phyloP scores from a whole-genome alignment of 2,113 vertebrate species.

The Ciconia stormi region DNA sequence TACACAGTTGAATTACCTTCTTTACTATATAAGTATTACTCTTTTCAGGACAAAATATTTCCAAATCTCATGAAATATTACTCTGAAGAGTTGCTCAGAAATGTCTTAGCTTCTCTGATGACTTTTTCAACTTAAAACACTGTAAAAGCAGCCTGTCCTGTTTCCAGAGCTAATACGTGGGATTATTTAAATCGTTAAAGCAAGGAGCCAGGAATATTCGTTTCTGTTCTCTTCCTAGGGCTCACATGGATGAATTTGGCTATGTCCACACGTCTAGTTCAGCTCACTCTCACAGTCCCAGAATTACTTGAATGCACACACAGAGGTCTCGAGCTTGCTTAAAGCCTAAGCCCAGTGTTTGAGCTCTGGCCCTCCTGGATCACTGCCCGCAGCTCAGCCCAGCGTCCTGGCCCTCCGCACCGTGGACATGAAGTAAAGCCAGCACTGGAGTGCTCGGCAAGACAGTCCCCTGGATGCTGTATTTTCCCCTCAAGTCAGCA shows the following conservation, averaged over 20 bases:
- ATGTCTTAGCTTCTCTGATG: not conserved
- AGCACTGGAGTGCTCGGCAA: not conserved
- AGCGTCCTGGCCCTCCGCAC: not conserved
- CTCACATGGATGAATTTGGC: constrained; percentile 9
- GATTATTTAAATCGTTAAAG: constrained; percentile 6
- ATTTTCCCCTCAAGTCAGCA: not conserved
- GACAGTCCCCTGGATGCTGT: not conserved
- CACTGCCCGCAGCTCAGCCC: not conserved
- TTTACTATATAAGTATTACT: not conserved
- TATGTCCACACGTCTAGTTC: not conserved
- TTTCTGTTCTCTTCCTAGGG: not conserved
- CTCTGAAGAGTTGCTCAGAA: not conserved
- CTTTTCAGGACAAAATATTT: not conserved
- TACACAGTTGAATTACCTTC: not conserved
- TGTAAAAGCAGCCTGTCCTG: not conserved
- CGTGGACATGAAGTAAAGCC: not conserved
- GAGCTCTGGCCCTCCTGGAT: constrained; percentile 37
- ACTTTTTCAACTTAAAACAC: not conserved
- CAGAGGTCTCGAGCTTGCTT: not conserved
- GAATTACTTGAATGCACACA: not conserved
- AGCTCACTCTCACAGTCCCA: constrained; percentile 8
- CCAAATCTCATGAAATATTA: not conserved
- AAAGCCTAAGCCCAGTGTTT: not conserved
- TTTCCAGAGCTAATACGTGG: not conserved
- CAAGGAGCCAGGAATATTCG: not conserved